Base-by-base conservation (phyloP, 2,888 invertebrate genomes). In the Orthosia incerta region DNA sequence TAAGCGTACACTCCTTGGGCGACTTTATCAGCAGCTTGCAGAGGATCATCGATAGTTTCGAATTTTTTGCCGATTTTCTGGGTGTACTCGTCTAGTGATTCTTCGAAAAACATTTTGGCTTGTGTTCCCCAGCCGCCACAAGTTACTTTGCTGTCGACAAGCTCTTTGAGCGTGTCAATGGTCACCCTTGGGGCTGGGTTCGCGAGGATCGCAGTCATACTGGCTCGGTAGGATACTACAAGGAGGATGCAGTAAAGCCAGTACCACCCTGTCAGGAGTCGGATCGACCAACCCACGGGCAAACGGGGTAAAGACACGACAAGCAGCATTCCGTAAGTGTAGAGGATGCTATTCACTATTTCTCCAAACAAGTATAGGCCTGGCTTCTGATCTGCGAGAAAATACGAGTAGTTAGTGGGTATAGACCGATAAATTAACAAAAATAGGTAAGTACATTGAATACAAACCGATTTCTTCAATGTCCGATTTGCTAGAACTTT, bases 211-310 rank as follows among this genome's bases (percentile, higher is more conserved):
- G 98, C 98, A 0, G 98, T 98, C 97, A 98, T 97, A 86, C 98
- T 98, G 0, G 98, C 98, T 88, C 98, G 95, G 90, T 99, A 99
- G 0, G 98, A 97, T 0, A 98, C 98, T 0, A 98, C 98, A 9
- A 98, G 96, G 5, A 98, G 95, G 77, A 98, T 97, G 88, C 98
- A 98, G 90, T 98, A 99, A 3, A 98, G 92, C 98, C 98, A 98
- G 93, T 98, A 98, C 97, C 98, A 98, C 0, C 98, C 98, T 2
- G 98, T 98, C 18, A 98, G 95, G 46, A 98, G 95, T 51, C 98
- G 96, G 57, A 98, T 95, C 0, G 98, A 97, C 98, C 98, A 98
- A 20, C 98, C 98, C 20, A 97, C 96, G 0, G 98, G 98, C 83
- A 98, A 95, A 88, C 97, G 97, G 0, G 98, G 98, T 71, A 98